phyloP scores from a whole-genome alignment of 2,888 invertebrate species.

The Cerastis rubricosa region DNA sequence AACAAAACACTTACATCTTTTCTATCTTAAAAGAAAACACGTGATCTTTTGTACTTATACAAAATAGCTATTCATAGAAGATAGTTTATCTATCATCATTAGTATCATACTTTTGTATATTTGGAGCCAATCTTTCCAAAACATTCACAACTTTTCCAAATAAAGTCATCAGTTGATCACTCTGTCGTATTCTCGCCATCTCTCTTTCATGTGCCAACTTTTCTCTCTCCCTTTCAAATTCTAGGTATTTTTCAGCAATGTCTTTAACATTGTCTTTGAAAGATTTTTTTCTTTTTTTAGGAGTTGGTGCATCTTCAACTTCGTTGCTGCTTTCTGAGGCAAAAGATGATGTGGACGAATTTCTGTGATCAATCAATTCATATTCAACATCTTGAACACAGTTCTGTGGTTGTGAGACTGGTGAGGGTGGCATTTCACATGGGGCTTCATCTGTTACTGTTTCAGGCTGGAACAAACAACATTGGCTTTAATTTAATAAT shows the following conservation, averaged over 20 bases:
- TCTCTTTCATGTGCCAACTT: slow-evolving; percentile 64
- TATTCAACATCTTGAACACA: background rate
- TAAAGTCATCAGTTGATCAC: slow-evolving; percentile 55
- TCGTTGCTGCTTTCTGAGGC: slow-evolving; percentile 28
- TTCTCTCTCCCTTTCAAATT: slow-evolving; percentile 62
- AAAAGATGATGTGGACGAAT: slow-evolving; percentile 20
- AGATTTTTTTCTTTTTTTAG: slow-evolving; percentile 43
- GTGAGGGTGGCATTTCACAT: slow-evolving; percentile 23
- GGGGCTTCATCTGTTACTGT: slow-evolving; percentile 2
- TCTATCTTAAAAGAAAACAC: background rate
- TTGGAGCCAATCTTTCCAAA: slow-evolving; percentile 62
- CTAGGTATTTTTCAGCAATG: slow-evolving; percentile 59
- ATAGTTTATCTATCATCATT: slow-evolving; percentile 26
- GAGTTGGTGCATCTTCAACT: background rate
- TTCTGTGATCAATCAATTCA: slow-evolving; percentile 19
- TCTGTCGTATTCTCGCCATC: slow-evolving; percentile 64
- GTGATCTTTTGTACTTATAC: background rate
- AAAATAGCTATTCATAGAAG: background rate
- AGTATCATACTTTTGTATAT: slow-evolving; percentile 52
- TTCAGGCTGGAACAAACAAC: slow-evolving; percentile 19
- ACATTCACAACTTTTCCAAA: slow-evolving; percentile 62
- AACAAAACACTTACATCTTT: background rate
- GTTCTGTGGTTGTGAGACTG: slow-evolving; percentile 18
- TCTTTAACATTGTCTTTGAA: slow-evolving; percentile 42
- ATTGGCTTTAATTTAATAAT: background rate